These are phyloP conservation scores for Labrus mixtus DNA, from an alignment of 2,113 vertebrate genomes.

Conservation along the genomic window DNA sequence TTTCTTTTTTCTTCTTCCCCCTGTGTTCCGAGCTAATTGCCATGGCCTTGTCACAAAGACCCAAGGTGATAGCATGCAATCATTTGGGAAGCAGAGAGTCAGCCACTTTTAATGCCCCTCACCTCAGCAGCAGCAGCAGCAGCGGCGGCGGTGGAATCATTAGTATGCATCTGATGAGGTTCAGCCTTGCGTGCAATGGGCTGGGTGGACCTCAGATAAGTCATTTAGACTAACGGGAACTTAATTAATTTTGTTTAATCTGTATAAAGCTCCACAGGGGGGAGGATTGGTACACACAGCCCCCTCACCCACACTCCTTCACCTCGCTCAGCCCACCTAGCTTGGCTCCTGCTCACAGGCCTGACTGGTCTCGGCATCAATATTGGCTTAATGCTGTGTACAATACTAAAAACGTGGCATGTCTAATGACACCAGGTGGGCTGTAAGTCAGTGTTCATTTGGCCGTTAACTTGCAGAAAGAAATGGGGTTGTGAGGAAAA, in stretches of 20 bases:
- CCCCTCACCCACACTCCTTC: conserved; percentile 54
- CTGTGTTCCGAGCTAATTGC: conserved; percentile 79
- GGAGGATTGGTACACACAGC: conserved; percentile 60
- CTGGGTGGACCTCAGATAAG: conserved; percentile 73
- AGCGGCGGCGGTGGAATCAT: conserved; percentile 49
- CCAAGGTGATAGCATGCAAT: conserved; percentile 75
- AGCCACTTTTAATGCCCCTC: conserved; percentile 63
- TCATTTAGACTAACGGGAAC: conserved; percentile 79
- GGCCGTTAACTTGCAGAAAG: conserved; percentile 32
- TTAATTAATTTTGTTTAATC: conserved; percentile 84
- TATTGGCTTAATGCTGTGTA: conserved; percentile 71
- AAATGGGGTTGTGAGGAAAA: conserved; percentile 37
- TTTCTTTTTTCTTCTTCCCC: not conserved
- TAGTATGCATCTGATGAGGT: conserved; percentile 74
- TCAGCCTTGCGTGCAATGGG: conserved; percentile 66
- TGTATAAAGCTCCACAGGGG: conserved; percentile 67
- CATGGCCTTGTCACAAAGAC: conserved; percentile 78
- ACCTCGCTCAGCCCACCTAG: conserved; percentile 55
- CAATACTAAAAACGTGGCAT: conserved; percentile 49
- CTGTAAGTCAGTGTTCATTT: conserved; percentile 58
- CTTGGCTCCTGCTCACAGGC: conserved; percentile 23
- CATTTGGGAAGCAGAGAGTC: conserved; percentile 65
- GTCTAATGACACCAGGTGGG: conserved; percentile 68
- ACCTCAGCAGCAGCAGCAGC: conserved; percentile 34
- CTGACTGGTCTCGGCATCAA: conserved; percentile 41